Evolutionary conservation across 2,113 vertebrate species (phyloP), one percentile per base, ranked within the genome.

Genomic region (Aix galericulata): DNA sequence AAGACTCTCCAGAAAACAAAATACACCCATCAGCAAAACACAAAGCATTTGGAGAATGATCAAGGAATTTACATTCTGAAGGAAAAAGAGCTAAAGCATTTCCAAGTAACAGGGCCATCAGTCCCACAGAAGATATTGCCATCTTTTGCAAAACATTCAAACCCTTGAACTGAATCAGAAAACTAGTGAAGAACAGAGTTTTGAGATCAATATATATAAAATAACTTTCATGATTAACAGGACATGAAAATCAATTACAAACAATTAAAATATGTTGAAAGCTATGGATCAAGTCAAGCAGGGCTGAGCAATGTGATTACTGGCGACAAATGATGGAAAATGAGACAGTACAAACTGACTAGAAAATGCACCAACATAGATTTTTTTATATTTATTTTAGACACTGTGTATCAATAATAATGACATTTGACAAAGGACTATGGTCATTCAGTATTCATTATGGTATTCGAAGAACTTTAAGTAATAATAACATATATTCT

Each of bases 191-290:
- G 66, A 82, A 74, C 0, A 3, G 46, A 84, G 56, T 4, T 53
- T 78, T 66, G 34, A 86, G 62, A n/a, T 92, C 73, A 60, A 62
- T 81, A 48, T 42, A 44, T 27, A 79, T 67, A 55, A 74, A 23
- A 67, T 62, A 89, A 79, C 29, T 62, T 92, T 32, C 25, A 36
- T 68, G 32, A 76, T 72, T 89, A 91, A 32, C 50, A 64, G 59
- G 38, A 82, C 53, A 50, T 40, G 50, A 92, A 93, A 95, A 77
- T 91, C 13, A 85, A 83, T 89, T 78, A 20, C 27, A 85, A 91
- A 73, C 79, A 91, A 88, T 95, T 91, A 68, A 91, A 87, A 87
- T 79, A 89, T 22, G 5, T 42, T 94, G 72, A 79, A 92, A 93
- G 21, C n/a, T 69, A 89, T 72, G 62, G 81, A 48, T 84, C 58